phyloP scores from a whole-genome alignment of 2,888 invertebrate species.

The Argyresthia albistria region DNA sequence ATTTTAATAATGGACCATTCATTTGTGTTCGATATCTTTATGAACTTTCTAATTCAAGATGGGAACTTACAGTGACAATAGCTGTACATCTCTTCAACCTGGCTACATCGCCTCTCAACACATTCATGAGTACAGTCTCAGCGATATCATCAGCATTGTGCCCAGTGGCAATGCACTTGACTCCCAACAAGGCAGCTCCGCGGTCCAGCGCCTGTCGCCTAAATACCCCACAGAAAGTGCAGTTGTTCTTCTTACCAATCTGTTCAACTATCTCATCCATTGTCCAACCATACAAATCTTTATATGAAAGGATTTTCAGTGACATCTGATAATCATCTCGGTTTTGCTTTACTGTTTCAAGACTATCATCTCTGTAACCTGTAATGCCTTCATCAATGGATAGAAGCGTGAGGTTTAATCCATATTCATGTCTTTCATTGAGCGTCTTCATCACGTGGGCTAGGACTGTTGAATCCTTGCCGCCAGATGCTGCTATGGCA shows the following conservation, averaged over 20 bases:
- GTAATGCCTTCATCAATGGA: conserved; percentile 99
- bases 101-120: conserved; percentile 96
- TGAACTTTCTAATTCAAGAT: too few species aligned
- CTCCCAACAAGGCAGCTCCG: conserved; percentile 90
- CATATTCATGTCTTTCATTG: conserved; percentile 92
- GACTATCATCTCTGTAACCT: conserved; percentile 95
- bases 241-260: conserved; percentile 93
- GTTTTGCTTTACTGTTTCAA: conserved; percentile 96
- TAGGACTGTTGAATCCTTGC: conserved; percentile 97
- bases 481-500: conserved; percentile 94
- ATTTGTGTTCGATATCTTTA: too few species aligned
- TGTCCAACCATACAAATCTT: conserved; percentile 99
- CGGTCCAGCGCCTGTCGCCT: conserved; percentile 95
- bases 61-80: conserved; percentile 82
- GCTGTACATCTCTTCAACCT: conserved; percentile 93
- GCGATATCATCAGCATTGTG: conserved; percentile 99
- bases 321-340: conserved; percentile 94
- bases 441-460: conserved; percentile 93
- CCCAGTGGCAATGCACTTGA: conserved; percentile 96
- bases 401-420: conserved; percentile 88
- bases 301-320: conserved; percentile 95
- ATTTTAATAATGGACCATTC: too few species aligned
- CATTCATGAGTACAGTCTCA: conserved; percentile 98
- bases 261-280: conserved; percentile 98
- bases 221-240: conserved; percentile 97